A percentile compares a stretch with the other conserved stretches of the same genome.
Conservation (phyloP, 2,797 vertebrate genomes). For the Poecilia wingei region DNA sequence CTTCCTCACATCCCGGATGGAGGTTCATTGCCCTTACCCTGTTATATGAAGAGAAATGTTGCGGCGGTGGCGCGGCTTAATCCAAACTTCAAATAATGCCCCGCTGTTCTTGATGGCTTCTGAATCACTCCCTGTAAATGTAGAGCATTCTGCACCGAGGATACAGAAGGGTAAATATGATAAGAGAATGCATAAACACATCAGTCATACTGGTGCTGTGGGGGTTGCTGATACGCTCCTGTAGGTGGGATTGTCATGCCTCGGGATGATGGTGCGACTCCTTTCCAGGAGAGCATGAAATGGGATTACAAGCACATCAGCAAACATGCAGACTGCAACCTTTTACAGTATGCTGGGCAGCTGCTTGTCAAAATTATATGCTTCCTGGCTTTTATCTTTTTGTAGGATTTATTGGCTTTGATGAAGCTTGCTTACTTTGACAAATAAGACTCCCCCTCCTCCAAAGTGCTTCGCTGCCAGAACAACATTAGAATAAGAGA, state of each 20-base stretch:
- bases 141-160: constrained; percentile 48
- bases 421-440: neutral
- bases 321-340: constrained; percentile 64
- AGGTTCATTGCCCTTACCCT: constrained; percentile 57
- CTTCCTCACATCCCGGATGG: constrained; percentile 55
- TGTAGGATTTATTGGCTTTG: constrained; percentile 15
- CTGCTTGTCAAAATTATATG: constrained; percentile 50
- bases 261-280: constrained; percentile 69
- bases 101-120: constrained; percentile 55
- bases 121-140: constrained; percentile 57
- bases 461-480: neutral
- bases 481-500: neutral
- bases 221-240: constrained; percentile 69
- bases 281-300: constrained; percentile 76
- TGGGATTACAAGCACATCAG: constrained; percentile 72
- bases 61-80: constrained; percentile 32
- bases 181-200: constrained; percentile 74
- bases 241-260: constrained; percentile 79
- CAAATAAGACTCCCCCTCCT: neutral
- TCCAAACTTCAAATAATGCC: constrained; percentile 62
- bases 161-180: constrained; percentile 66
- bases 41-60: constrained; percentile 70
- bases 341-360: constrained; percentile 52
- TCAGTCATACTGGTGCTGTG: constrained; percentile 72
- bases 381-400: constrained; percentile 41